Evolutionary conservation across 2,888 invertebrate genomes (phyloP), one percentile per base, ranked within the genome.

Genomic region (Helleia helle): DNA sequence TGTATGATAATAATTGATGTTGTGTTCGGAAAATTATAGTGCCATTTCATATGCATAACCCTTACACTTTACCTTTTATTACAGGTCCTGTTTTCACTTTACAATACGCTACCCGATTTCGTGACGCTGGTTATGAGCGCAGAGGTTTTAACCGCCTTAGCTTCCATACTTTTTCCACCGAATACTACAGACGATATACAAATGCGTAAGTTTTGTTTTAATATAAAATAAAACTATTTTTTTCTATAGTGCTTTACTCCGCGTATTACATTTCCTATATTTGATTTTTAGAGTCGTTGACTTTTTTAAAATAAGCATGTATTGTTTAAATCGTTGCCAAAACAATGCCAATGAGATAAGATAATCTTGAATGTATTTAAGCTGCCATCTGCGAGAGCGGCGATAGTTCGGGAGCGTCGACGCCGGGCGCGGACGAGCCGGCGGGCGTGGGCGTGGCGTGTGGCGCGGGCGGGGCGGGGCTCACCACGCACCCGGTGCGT

Each of bases 81-180:
- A 2, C 86, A 94, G 89, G 94, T 99, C 55, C 79, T 99, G 26
- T 95, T 97, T 65, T 97, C 96, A 62, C 86, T 99, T 9, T 99
- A 99, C 79, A 97, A 97, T 71, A 97, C 97, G 65, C 90, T 96
- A 53, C 91, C 94, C 1, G 97, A 98, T 71, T 96, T 98, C 65
- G 93, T 94, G 80, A 91, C 93, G 5, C 89, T 96, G 8, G 94
- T 96, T 83, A 95, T 96, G 93, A 92, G 93, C 1, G 91, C 92
- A 0, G 97, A 98, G 67, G 96, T 97, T 12, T 79, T 98, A 13
- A 90, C 90, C 7, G 94, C 95, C 0, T 77, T 97, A 39, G 94
- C 95, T 0, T 90, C 93, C 0, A 93, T 95, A 1, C 87, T 97
- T 11, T 97, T 97, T 68, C 95, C 95, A 0, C 85, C 86, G 1